Base-by-base conservation (phyloP, 92 coral and sea anemone genomes). In the Porites evermanni region DNA sequence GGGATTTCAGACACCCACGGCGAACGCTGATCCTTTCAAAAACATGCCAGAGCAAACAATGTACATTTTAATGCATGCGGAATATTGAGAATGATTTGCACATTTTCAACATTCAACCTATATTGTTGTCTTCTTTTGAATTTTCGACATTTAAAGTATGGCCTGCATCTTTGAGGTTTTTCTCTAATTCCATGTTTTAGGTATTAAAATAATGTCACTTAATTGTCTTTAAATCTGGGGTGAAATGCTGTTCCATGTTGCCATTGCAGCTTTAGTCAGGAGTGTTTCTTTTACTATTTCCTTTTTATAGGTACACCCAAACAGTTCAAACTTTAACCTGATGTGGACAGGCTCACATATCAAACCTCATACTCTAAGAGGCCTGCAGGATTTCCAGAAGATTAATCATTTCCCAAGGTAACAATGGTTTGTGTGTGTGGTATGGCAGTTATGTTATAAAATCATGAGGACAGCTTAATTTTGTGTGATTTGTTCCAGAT, bases 261-360 rank as follows among this genome's bases (percentile, higher is more conserved):
- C 47, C 47, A 38, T 38, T 38, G 47, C 47, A 38, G 47, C 47
- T 38, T 38, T 38, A 38, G 47, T 38, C 47, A 38, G 47, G 47
- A 38, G 5, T 38, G 47, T 38, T 38, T 38, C 47, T 10, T 23
- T 20, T 20, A 12, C 47, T 7, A 44, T 2, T 3, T 64, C 63
- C 32, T 21, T 3, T 12, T 80, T 20, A 24, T 53, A 97, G 99
- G 99, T 97, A n/a, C 99, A 97, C 73, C 99, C 98, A n/a, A 97
- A 97, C 83, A 95, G 99, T 75, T 96, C 99, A 18, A 96, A 95
- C 84, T 97, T 92, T 78, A 97, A 95, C 84, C 79, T 97, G 67
- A 97, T 97, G 99, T 97, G 99, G 99, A 97, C 99, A 23, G 99
- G 99, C 14, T 97, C 99, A 60, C 99, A 97, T 50, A 83, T 97